Evolutionary conservation across 2,797 vertebrate species (phyloP).

Genomic region (Crenuchus spilurus): DNA sequence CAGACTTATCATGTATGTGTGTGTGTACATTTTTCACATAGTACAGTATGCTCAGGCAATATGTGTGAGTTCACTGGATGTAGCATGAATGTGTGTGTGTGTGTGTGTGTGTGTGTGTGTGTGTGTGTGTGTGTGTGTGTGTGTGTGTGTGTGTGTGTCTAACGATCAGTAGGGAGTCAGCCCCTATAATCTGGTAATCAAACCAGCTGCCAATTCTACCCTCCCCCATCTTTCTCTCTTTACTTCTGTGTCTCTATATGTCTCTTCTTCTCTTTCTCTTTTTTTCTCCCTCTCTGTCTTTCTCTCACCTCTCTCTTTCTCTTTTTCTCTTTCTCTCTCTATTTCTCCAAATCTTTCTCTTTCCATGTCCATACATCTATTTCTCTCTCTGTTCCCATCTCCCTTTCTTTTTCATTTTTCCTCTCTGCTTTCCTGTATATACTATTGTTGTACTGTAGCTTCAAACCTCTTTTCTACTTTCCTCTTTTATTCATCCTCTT

Average conservation of each 20-base stretch:
- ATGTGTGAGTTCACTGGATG: constrained; percentile 10
- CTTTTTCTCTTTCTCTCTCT: neutral
- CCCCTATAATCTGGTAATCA: constrained; percentile 79
- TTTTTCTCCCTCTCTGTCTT: neutral
- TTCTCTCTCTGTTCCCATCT: neutral
- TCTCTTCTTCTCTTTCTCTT: neutral
- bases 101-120: constrained; percentile 47
- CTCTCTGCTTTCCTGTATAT: too few relatives aligned
- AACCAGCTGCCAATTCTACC: constrained; percentile 78
- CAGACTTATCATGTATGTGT: constrained; percentile 34
- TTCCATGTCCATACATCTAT: neutral
- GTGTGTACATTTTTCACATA: constrained; percentile 30
- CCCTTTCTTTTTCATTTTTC: neutral
- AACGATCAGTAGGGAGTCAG: constrained; percentile 75
- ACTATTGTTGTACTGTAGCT: too few relatives aligned
- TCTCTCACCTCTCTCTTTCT: neutral
- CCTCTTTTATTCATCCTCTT: neutral
- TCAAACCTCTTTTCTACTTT: too few relatives aligned
- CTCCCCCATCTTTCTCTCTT: constrained; percentile 62
- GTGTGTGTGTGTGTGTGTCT: constrained; percentile 42
- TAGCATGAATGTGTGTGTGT: constrained; percentile 4
- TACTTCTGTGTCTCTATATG: constrained; percentile 26
- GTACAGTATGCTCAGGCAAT: constrained; percentile 34
- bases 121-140: constrained; percentile 40
- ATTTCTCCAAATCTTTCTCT: neutral